Evolutionary conservation across 2,113 vertebrate species (phyloP).

Genomic region (Neolamprologus tretocephalus): DNA sequence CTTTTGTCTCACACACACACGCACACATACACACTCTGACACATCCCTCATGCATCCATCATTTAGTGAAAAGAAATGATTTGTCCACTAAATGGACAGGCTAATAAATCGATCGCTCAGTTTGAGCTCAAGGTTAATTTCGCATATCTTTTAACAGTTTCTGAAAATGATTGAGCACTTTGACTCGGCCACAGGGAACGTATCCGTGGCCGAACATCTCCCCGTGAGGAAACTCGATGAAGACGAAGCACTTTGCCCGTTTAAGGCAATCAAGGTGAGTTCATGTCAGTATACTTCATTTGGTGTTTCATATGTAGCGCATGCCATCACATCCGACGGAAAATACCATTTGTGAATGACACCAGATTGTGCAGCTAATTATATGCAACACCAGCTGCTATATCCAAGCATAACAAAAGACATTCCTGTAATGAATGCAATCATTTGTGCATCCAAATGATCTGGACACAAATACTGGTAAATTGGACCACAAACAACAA

Average conservation of each 20-base stretch:
- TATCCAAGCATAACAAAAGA: conserved; percentile 31
- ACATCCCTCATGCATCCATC: conserved; percentile 23
- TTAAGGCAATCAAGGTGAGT: neutral
- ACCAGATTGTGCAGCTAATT: conserved; percentile 21
- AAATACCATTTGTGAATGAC: neutral
- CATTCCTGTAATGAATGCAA: conserved; percentile 34
- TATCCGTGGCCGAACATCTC: neutral
- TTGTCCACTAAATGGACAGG: conserved; percentile 8
- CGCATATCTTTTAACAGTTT: neutral
- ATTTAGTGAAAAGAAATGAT: conserved; percentile 10
- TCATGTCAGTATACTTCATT: neutral
- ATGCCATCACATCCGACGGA: neutral
- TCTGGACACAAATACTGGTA: conserved; percentile 23
- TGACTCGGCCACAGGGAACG: neutral
- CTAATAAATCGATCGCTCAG: conserved; percentile 41
- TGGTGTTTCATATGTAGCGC: neutral
- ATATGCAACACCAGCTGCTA: conserved; percentile 32
- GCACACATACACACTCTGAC: neutral
- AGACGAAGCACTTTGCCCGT: neutral
- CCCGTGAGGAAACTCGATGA: neutral
- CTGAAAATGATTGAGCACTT: conserved; percentile 22
- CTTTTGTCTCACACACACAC: neutral
- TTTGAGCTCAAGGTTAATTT: conserved; percentile 43
- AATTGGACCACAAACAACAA: conserved; percentile 29
- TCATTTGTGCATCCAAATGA: conserved; percentile 31